A percentile compares a stretch with the other conserved stretches of the same genome.
Evolutionary conservation across 2,888 invertebrate genomes (phyloP).

Genomic region (Calameuta filiformis): DNA sequence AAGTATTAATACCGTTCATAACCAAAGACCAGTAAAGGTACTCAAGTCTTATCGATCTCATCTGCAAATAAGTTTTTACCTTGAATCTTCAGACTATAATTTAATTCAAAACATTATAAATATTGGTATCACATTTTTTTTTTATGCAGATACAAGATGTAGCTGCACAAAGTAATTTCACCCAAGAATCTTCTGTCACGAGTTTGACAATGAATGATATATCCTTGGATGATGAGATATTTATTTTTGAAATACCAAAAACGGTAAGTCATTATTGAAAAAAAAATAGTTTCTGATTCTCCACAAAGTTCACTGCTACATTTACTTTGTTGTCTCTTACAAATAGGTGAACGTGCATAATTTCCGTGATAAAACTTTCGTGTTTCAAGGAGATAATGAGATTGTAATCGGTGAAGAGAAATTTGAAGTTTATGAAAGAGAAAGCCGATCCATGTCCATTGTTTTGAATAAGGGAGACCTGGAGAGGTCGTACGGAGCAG

Average conservation of each 20-base stretch:
- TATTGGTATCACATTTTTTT: background rate
- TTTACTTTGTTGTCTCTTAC: background rate
- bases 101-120: background rate
- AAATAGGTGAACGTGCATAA: constrained; percentile 12
- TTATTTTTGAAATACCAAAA: constrained; percentile 41
- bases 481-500: constrained; percentile 29
- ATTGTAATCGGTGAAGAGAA: constrained; percentile 32
- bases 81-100: background rate
- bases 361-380: constrained; percentile 24
- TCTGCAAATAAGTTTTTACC: background rate
- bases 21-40: background rate
- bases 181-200: constrained; percentile 12
- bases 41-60: background rate
- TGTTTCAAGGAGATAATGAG: constrained; percentile 25
- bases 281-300: background rate
- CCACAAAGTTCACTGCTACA: background rate
- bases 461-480: constrained; percentile 29
- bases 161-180: constrained; percentile 27
- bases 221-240: constrained; percentile 38
- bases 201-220: constrained; percentile 26
- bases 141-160: constrained; percentile 36
- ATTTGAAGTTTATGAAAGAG: constrained; percentile 26
- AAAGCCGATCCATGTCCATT: constrained; percentile 27
- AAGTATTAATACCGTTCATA: background rate
- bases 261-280: constrained; percentile 25